Evolutionary conservation across 2,113 vertebrate species (phyloP).

Genomic region (Psammodynastes pulverulentus): DNA sequence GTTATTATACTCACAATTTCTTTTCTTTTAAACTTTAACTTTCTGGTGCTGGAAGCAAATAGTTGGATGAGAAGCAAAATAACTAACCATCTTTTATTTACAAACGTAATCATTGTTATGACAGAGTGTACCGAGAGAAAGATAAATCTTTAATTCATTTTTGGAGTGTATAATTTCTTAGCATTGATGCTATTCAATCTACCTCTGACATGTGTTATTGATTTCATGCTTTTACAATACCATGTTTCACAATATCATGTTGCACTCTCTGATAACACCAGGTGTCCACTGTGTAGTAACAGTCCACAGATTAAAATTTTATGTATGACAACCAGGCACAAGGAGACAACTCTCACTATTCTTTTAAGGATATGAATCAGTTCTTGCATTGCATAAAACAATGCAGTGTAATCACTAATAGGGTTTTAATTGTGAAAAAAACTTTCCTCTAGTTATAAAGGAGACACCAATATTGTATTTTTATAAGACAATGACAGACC

Average conservation of each 20-base stretch:
- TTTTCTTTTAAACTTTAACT: background rate
- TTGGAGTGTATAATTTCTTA: background rate
- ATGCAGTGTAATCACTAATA: background rate
- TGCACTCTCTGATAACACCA: background rate
- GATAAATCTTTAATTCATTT: background rate
- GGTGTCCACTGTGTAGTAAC: background rate
- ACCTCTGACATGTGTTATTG: background rate
- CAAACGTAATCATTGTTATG: background rate
- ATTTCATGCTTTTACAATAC: background rate
- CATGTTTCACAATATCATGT: background rate
- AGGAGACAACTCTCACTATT: background rate
- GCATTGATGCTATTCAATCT: background rate
- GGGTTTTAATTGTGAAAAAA: background rate
- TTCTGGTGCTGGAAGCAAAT: background rate
- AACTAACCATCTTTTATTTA: background rate
- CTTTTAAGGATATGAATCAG: background rate
- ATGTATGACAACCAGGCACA: background rate
- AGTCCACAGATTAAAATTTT: background rate
- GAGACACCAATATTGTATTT: background rate
- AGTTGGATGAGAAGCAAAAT: background rate
- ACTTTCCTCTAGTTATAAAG: background rate
- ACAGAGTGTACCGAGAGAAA: background rate
- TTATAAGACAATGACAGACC: background rate
- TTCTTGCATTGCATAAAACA: background rate
- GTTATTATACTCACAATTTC: background rate